These are phyloP conservation scores for Apodemia mormo DNA, from an alignment of 2,888 invertebrate genomes.

Conservation along the genomic window DNA sequence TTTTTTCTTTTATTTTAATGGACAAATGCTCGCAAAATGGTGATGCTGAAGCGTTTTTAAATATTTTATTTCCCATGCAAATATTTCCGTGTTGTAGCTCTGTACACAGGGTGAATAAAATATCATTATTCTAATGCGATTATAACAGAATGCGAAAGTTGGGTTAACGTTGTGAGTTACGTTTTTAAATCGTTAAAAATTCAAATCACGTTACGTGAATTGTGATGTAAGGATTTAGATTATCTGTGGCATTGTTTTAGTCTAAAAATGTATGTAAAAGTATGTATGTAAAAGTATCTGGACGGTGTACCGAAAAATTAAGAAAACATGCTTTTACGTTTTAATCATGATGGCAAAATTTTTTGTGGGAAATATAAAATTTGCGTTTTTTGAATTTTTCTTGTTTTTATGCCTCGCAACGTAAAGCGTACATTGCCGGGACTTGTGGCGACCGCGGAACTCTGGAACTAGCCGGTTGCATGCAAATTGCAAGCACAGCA, in stretches of 20 bases:
- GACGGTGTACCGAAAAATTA: too few species aligned
- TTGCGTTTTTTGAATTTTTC: too few species aligned
- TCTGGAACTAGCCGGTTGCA: too few species aligned
- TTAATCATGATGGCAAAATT: too few species aligned
- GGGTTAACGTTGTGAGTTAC: not conserved
- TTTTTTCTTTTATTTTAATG: not conserved
- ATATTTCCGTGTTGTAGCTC: not conserved
- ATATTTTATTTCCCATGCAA: not conserved
- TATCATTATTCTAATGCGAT: conserved; percentile 14
- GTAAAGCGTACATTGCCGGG: too few species aligned
- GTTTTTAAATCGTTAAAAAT: conserved; percentile 17
- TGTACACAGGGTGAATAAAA: conserved; percentile 6
- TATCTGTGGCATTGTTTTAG: not conserved
- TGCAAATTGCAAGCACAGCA: too few species aligned
- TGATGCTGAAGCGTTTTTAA: not conserved
- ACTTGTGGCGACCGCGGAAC: too few species aligned
- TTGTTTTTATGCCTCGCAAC: too few species aligned
- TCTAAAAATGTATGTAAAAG: not conserved
- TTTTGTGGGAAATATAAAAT: too few species aligned
- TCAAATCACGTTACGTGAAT: conserved; percentile 1
- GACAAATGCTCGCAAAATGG: not conserved
- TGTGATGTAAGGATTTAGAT: not conserved
- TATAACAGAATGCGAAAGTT: conserved; percentile 16
- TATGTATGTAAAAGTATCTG: too few species aligned
- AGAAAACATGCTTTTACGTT: too few species aligned